Percentiles rank a stretch among this genome's conserved stretches.
These are phyloP conservation scores for Aspidoscelis tigris DNA, from an alignment of 2,113 vertebrate species.

Conservation along the genomic window DNA sequence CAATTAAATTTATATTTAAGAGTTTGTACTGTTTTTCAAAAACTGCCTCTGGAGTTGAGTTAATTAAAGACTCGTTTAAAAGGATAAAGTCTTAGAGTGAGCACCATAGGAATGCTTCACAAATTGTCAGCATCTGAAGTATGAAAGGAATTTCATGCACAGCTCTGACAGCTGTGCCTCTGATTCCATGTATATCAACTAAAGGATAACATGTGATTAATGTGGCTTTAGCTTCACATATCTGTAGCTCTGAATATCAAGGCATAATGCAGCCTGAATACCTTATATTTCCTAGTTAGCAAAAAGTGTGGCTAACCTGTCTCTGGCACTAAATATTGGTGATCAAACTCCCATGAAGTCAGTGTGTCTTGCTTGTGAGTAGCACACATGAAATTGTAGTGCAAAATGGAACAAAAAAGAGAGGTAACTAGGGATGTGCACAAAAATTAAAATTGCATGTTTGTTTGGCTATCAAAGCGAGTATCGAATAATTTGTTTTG, in stretches of 20 bases:
- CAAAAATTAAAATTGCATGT: too few relatives aligned
- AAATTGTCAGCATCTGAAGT: conserved; percentile 8
- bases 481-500: too few relatives aligned
- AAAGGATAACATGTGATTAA: conserved; percentile 9
- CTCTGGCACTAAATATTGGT: too few relatives aligned
- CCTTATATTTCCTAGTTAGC: neutral
- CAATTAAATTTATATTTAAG: conserved; percentile 2
- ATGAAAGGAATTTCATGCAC: neutral
- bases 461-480: too few relatives aligned
- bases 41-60: neutral
- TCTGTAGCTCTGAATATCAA: neutral
- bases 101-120: neutral
- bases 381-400: neutral
- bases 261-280: neutral
- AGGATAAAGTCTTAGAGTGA: neutral
- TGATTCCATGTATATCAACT: neutral
- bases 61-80: neutral
- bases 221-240: neutral
- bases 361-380: neutral
- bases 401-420: neutral
- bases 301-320: neutral
- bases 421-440: too few relatives aligned
- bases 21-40: neutral
- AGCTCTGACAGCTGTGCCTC: neutral
- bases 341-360: neutral